A percentile compares a stretch with the other conserved stretches of the same genome.
phyloP scores from a whole-genome alignment of 2,797 vertebrate species.

The Euphonia xanthogaster region DNA sequence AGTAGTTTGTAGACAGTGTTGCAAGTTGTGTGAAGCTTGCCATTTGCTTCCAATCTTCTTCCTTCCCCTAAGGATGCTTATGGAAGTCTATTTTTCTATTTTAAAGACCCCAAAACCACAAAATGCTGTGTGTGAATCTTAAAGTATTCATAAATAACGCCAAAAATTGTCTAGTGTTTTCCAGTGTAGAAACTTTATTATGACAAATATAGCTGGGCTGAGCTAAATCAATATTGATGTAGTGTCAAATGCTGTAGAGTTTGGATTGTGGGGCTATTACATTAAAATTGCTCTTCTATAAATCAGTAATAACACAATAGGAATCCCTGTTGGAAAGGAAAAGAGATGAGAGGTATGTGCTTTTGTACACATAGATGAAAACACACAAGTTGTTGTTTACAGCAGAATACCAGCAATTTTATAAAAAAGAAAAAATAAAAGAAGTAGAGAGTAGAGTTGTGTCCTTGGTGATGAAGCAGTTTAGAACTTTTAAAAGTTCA shows the following conservation, averaged over 20 bases:
- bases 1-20: not conserved
- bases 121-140: not conserved
- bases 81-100: not conserved
- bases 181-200: not conserved
- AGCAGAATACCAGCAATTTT: not conserved
- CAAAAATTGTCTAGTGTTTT: not conserved
- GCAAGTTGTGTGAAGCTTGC: not conserved
- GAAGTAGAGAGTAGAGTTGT: not conserved
- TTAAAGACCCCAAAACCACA: not conserved
- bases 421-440: not conserved
- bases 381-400: not conserved
- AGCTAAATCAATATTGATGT: not conserved
- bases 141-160: not conserved
- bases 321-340: not conserved
- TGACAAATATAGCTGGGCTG: not conserved
- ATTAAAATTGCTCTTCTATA: not conserved
- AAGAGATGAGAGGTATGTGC: not conserved
- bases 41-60: not conserved
- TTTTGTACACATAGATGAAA: not conserved
- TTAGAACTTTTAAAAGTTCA: not conserved
- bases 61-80: not conserved
- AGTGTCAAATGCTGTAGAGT: not conserved
- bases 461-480: not conserved
- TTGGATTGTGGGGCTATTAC: not conserved
- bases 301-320: not conserved